Base-by-base conservation (phyloP, 2,888 invertebrate species). In the Lagria hirta region DNA sequence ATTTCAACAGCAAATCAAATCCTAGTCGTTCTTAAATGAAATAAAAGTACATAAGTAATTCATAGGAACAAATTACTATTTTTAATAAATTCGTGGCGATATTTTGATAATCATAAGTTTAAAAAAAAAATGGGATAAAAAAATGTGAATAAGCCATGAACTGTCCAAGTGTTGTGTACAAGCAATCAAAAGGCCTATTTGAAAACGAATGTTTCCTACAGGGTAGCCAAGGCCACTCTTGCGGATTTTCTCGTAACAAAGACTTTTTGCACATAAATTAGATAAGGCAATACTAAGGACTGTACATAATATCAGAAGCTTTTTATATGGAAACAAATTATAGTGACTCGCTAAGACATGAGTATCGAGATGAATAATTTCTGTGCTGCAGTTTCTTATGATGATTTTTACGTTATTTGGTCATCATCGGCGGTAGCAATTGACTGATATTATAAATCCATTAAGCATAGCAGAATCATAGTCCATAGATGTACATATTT, bases 151-250 rank as follows among this genome's bases (percentile, higher is more conserved):
- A 56, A 57, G 64, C 65, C 62, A 63, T 62, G 61, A 63, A 63
- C 63, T 65, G 65, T 65, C 65, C 65, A 66, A 55, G 43, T 60
- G 52, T 61, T 58, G 58, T 60, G 64, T 61, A 61, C 55, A 63
- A 67, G 65, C 66, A 70, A 68, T 68, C 66, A 66, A 65, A 65
- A 66, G 68, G 69, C 68, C 69, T 68, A 69, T 61, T 47, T 50
- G 43, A 49, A 32, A 43, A 49, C 45, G 45, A 38, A 38, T 23
- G 38, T 41, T 48, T 48, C 40, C 34, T 36, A 68, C 67, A 67
- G 68, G 68, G 68, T 68, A 65, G 64, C 57, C 57, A 48, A 55
- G 53, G 42, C 47, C 43, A 47, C 47, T 43, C 42, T 42, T 22
- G 41, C 40, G 35, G 45, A 41, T 52, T 50, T 43, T 53, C 53